Evolutionary conservation across 2,113 vertebrate genomes (phyloP), one percentile per base, ranked within the genome.

Genomic region (Nothobranchius furzeri): DNA sequence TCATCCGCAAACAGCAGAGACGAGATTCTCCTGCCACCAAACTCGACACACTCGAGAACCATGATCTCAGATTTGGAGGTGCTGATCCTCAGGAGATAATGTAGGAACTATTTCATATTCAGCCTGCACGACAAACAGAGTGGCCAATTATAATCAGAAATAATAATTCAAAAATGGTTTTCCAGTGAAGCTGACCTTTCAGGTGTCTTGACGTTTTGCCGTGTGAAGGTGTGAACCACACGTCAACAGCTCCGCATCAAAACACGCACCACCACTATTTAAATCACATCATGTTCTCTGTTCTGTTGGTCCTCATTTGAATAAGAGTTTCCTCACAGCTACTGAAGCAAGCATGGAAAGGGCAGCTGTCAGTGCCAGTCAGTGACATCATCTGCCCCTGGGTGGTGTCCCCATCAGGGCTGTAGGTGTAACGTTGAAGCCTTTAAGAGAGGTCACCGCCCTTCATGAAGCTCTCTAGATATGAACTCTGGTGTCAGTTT

Each of bases 301-400:
- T 14, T 47, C 25, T 52, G 49, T 61, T 36, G 14, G 58, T 60
- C 1, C 36, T 66, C 48, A 42, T 30, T 17, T 53, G 14, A 13
- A 53, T 62, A 72, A 13, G 66, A 36, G 17, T 45, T 45, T 36
- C 9, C 51, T 71, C 57, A 9, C 75, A 75, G 81, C 61, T 76
- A 67, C 65, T 54, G 20, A 61, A 56, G 74, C 55, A 54, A 52
- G 71, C 79, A 73, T 47, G 71, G 64, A 69, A 42, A 60, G 65
- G 77, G 51, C 85, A 91, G 84, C 82, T 85, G 86, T 62, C 65
- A 24, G 78, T 85, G 75, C 68, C 85, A 84, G 56, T 90, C 80
- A 83, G 30, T 88, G 86, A 88, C 86, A 79, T 88, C 85, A 89
- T 77, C 71, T 15, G 15, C 61, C 78, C 56, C 2, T 0, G 20